Evolutionary conservation across 2,797 vertebrate genomes (phyloP), one percentile per base, ranked within the genome.

Genomic region (Eurystomus glaucurus): DNA sequence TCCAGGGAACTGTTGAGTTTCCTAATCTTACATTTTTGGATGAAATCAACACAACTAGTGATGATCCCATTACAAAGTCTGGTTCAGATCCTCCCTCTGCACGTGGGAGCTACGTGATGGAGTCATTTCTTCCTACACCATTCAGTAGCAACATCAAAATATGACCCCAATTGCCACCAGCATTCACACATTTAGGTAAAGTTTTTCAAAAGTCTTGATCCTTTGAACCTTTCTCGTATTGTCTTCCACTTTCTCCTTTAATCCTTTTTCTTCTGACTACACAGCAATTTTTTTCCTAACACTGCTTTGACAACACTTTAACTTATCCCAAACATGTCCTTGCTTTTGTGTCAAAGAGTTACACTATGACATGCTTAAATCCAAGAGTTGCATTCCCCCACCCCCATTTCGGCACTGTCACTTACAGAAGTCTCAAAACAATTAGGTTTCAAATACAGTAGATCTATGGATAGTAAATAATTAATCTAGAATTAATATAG

Each of bases 21-120:
- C 57, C 46, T 54, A 79, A 48, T 37, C 6, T 14, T 58, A 37
- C 11, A n/a, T 26, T 29, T 79, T 58, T 33, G 5, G 29, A 43
- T 37, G 14, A 83, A 78, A 68, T 14, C 33, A 58, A 61, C n/a
- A 17, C 46, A 90, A 14, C 43, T 10, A 80, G 29, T 6, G n/a
- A 77, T 58, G 41, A 43, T 43, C 13, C 50, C 39, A 12, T 64
- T 52, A 62, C 22, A 33, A 51, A 29, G 28, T 18, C 55, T 58
- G 20, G 41, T 20, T 43, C 0, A 6, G 50, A 72, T 37, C 33
- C 20, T 64, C 15, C 17, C 0, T 1, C 50, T 66, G n/a, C 52
- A 25, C 0, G 1, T 33, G 15, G 37, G 20, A 83, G 18, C 33
- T 74, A 23, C 3, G 2, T 3, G 11, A 54, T 17, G 39, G 19